Conservation (phyloP, 2,113 vertebrate species). For the Cyprinodon tularosa region DNA sequence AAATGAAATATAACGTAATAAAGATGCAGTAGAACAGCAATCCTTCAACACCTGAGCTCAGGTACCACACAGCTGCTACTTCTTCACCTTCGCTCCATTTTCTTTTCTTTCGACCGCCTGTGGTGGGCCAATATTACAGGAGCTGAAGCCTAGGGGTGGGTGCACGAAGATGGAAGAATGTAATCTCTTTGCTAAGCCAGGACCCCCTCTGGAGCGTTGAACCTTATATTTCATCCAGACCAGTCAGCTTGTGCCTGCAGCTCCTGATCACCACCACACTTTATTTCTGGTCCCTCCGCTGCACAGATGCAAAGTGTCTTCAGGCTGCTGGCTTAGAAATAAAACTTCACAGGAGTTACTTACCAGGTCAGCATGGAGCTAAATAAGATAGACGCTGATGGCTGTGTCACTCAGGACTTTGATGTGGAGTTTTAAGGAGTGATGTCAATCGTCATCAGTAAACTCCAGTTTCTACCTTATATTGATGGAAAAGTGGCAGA, state of each 20-base stretch:
- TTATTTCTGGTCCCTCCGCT: constrained; percentile 12
- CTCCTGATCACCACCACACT: constrained; percentile 26
- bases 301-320: constrained; percentile 4
- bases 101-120: constrained; percentile 34
- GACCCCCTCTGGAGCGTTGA: constrained; percentile 52
- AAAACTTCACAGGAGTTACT: constrained; percentile 21
- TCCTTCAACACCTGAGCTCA: constrained; percentile 13
- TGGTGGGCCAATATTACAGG: constrained; percentile 51
- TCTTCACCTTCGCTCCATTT: constrained; percentile 21
- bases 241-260: constrained; percentile 38
- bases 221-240: constrained; percentile 52
- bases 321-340: constrained; percentile 14
- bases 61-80: constrained; percentile 24
- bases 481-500: neutral
- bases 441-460: constrained; percentile 3
- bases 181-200: constrained; percentile 55
- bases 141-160: constrained; percentile 28
- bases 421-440: neutral
- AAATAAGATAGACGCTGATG: constrained; percentile 21
- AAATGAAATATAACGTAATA: constrained; percentile 15
- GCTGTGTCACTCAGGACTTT: neutral
- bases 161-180: constrained; percentile 59
- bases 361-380: constrained; percentile 11
- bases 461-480: neutral
- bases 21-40: constrained; percentile 8